Evolutionary conservation across 2,113 vertebrate species (phyloP).

Genomic region (Speoplatyrhinus poulsoni): DNA sequence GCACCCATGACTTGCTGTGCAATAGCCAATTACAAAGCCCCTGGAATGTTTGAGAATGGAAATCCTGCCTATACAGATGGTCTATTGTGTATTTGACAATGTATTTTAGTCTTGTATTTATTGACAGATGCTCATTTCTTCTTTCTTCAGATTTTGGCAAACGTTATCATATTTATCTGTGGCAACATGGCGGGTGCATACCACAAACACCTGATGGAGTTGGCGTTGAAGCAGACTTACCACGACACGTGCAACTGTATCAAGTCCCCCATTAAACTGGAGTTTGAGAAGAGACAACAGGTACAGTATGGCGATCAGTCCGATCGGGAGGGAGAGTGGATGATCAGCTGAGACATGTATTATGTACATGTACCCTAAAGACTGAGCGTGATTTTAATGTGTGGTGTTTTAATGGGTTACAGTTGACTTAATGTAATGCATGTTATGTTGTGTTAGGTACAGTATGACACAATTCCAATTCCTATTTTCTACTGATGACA

Average conservation of each 20-base stretch:
- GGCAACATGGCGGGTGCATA: slow-evolving; percentile 96
- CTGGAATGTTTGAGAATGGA: too few relatives aligned
- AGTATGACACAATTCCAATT: too few relatives aligned
- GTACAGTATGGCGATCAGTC: slow-evolving; percentile 61
- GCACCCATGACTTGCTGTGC: not conserved
- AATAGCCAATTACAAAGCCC: not conserved
- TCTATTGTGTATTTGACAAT: not conserved
- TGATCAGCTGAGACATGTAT: not conserved
- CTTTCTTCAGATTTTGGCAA: slow-evolving; percentile 87
- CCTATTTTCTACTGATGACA: too few relatives aligned
- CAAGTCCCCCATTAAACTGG: slow-evolving; percentile 95
- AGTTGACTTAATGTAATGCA: not conserved
- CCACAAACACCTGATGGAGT: slow-evolving; percentile 96
- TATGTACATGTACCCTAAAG: too few relatives aligned
- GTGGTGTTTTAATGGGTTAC: not conserved
- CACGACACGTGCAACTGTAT: slow-evolving; percentile 98
- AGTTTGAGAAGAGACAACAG: slow-evolving; percentile 98
- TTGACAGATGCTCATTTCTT: not conserved
- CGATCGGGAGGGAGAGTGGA: not conserved
- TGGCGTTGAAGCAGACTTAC: slow-evolving; percentile 92
- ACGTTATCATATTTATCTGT: slow-evolving; percentile 94
- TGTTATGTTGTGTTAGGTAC: too few relatives aligned
- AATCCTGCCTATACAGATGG: too few relatives aligned
- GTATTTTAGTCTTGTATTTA: not conserved
- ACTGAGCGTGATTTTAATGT: not conserved